A percentile compares a stretch with the other conserved stretches of the same genome.
phyloP scores from a whole-genome alignment of 2,113 vertebrate genomes.

The Mustela nigripes region DNA sequence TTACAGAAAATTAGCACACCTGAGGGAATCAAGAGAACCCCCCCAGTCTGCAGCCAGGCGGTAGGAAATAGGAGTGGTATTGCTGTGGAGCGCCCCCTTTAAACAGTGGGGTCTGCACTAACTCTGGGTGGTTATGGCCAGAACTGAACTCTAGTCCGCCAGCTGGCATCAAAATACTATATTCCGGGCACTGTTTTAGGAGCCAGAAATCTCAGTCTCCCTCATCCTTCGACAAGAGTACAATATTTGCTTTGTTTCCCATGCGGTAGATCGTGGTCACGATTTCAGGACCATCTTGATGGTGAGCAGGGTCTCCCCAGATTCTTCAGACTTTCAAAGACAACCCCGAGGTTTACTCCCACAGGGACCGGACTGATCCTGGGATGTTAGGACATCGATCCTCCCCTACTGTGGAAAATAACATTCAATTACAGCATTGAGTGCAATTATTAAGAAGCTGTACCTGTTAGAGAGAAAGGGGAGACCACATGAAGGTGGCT shows the following conservation, averaged over 20 bases:
- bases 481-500: neutral
- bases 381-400: neutral
- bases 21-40: neutral
- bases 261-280: neutral
- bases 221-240: neutral
- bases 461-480: neutral
- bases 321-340: neutral
- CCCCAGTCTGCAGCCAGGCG: neutral
- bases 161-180: neutral
- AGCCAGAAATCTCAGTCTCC: neutral
- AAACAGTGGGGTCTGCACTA: neutral
- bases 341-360: neutral
- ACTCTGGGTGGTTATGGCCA: neutral
- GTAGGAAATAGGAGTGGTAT: neutral
- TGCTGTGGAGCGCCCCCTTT: neutral
- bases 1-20: neutral
- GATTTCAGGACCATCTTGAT: neutral
- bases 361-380: neutral
- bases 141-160: neutral
- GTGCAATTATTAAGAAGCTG: neutral
- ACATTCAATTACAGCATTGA: neutral
- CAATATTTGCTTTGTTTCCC: neutral
- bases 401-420: neutral
- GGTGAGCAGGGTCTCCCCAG: neutral
- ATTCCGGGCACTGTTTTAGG: neutral